Evolutionary conservation across 2,113 vertebrate genomes (phyloP).

Genomic region (Lepus americanus): DNA sequence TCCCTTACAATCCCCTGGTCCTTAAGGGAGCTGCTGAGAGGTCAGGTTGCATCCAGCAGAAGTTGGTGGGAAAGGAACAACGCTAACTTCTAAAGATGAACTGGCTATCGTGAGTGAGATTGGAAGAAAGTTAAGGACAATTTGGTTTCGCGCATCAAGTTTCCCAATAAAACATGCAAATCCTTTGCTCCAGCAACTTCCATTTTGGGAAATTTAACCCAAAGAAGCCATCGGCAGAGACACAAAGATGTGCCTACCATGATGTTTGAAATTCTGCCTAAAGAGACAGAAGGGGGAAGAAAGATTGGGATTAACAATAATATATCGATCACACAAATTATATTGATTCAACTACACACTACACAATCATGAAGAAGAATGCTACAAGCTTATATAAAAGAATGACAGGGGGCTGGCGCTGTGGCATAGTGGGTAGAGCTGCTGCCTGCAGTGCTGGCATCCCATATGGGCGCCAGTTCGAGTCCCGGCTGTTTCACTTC

Average conservation of each 20-base stretch:
- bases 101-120: neutral
- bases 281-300: neutral
- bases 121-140: neutral
- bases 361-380: neutral
- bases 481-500: too few relatives aligned
- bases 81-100: too few relatives aligned
- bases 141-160: neutral
- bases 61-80: neutral
- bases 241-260: neutral
- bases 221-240: constrained; percentile 25
- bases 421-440: neutral
- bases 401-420: neutral
- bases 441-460: too few relatives aligned
- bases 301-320: neutral
- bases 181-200: neutral
- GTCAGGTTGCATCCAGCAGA: neutral
- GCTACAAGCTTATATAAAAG: neutral
- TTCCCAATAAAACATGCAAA: neutral
- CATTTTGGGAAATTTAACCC: neutral
- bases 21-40: neutral
- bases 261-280: constrained; percentile 1
- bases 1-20: neutral
- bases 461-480: too few relatives aligned
- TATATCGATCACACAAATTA: neutral
- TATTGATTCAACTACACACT: neutral